Evolutionary conservation across 2,113 vertebrate genomes (phyloP).

Genomic region (Narcine bancroftii): DNA sequence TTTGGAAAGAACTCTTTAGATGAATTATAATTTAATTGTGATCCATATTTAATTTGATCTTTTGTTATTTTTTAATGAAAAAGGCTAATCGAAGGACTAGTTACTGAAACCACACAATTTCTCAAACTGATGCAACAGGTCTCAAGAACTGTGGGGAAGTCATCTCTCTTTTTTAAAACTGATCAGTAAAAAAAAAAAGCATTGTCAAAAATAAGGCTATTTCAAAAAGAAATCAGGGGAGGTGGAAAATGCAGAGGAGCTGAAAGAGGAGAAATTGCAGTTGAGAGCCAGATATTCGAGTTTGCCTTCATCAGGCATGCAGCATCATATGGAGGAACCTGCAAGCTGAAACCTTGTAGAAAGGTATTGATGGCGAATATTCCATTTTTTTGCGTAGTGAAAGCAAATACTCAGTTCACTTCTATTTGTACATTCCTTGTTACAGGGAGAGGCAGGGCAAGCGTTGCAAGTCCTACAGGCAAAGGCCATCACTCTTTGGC

Average conservation of each 20-base stretch:
- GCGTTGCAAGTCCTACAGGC: conserved; percentile 46
- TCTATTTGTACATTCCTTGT: conserved; percentile 40
- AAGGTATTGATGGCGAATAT: background rate
- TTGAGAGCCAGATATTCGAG: conserved; percentile 7
- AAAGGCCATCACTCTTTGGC: conserved; percentile 84
- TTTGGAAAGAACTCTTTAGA: background rate
- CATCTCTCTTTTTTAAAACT: background rate
- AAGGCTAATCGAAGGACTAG: background rate
- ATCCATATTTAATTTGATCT: background rate
- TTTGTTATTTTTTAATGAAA: background rate
- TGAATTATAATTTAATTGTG: background rate
- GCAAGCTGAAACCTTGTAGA: background rate
- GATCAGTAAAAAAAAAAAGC: conserved; percentile 25
- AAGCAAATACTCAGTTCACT: conserved; percentile 21
- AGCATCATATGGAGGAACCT: background rate
- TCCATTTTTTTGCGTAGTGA: background rate
- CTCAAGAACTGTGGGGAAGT: background rate
- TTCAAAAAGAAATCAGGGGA: background rate
- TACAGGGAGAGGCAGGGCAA: conserved; percentile 32
- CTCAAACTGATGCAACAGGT: background rate
- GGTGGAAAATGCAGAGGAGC: too few species aligned
- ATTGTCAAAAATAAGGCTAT: conserved; percentile 22
- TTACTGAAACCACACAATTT: conserved; percentile 22
- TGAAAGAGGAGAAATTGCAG: background rate
- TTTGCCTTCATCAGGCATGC: background rate